Base-by-base conservation (phyloP, 2,113 vertebrate genomes). In the Erythrocercus mccallii region DNA sequence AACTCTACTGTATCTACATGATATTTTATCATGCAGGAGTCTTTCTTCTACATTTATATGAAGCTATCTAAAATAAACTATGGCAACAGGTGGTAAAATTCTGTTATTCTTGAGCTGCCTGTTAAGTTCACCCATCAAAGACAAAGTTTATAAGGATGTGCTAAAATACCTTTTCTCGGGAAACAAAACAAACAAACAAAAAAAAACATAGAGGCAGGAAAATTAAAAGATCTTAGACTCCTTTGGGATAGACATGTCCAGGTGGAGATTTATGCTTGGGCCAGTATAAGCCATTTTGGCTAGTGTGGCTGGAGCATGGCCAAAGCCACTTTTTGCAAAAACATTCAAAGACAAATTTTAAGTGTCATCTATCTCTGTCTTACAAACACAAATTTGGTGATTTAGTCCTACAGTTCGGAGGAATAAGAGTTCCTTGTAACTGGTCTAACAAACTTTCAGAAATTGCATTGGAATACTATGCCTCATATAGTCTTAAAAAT, bases 191-290 rank as follows among this genome's bases (percentile, higher is more conserved):
- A 50, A 20, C 44, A 17, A 44, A 44, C 44, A 44, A 19, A 44
- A 50, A 14, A 48, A 10, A 30, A 1, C 7, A 20, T 3, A 50
- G 40, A 56, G 8, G 5, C 22, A 58, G 11, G 38, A 15, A 53
- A 44, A 2, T 48, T 45, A 30, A 20, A 25, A 58, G 6, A 31
- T 9, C 23, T n/a, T 20, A 11, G 23, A 20, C 25, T 68, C 6
- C 3, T 18, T 16, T 0, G 0, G 4, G 9, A 44, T 24, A 31
- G 12, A 3, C 10, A 21, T 50, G 23, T 16, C 15, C 35, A 12
- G 22, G 11, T 71, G 23, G 69, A 54, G 16, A 8, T 16, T 0
- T 1, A 17, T 62, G 15, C 38, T 71, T 24, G 10, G 23, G 2
- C 24, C 31, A 61, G 38, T 15, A 45, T 12, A 14, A 17, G 8